Evolutionary conservation across 2,888 invertebrate genomes (phyloP).

Genomic region (Mesochorus sp.): DNA sequence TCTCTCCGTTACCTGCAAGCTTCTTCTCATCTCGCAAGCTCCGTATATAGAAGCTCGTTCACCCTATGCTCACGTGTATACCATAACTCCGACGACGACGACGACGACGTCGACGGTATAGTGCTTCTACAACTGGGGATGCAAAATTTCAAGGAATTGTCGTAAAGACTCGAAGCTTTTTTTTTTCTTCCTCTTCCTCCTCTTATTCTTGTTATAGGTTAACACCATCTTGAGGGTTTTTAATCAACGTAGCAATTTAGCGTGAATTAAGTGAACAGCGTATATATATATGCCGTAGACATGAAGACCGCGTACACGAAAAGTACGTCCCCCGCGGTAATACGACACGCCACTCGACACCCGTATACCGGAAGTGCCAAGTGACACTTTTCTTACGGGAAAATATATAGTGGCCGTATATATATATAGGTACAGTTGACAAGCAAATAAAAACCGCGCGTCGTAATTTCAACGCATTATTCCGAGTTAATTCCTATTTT

Average conservation of each 20-base stretch:
- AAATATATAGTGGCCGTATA: background rate
- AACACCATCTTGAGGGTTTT: constrained; percentile 39
- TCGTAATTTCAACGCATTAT: no score
- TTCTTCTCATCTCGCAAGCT: no score
- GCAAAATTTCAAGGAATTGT: constrained; percentile 4
- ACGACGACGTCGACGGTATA: no score
- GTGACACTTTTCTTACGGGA: background rate
- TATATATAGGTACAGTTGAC: no score
- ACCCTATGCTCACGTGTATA: background rate
- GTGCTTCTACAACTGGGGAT: background rate
- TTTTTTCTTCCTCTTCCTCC: background rate
- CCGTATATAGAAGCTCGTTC: background rate
- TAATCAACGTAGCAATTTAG: constrained; percentile 50
- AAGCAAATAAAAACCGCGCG: no score
- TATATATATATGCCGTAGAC: constrained; percentile 13
- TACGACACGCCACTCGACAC: constrained; percentile 11
- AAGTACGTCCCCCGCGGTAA: constrained; percentile 21
- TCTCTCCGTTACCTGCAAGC: constrained; percentile 12
- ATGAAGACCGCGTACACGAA: background rate
- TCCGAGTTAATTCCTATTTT: no score
- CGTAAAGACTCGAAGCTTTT: background rate
- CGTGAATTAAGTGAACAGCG: constrained; percentile 34
- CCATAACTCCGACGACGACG: constrained; percentile 14
- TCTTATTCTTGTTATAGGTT: no score
- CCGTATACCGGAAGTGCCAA: constrained; percentile 1